Evolutionary conservation across 1,140 invertebrate species (phyloP), one percentile per base, ranked within the genome.

Genomic region (Drosophila paulistorum): DNA sequence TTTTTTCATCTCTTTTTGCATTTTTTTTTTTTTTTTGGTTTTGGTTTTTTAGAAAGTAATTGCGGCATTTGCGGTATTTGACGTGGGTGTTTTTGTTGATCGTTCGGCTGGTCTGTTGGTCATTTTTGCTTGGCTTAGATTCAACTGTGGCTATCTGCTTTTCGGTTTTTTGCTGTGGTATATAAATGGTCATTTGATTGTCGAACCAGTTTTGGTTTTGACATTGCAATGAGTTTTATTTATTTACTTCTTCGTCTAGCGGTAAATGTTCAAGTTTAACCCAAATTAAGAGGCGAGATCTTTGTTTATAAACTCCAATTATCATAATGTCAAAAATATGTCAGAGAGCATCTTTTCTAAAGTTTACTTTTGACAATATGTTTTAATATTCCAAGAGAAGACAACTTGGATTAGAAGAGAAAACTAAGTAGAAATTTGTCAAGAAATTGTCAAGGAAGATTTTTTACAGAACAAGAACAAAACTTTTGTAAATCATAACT

Each of bases 171-270:
- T 65, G 69, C 73, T 79, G 17, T 51, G 45, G 51, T 69, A 30
- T 89, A 87, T 83, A 87, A 87, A 87, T 87, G 83, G 84, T 72
- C 73, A 89, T 87, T 87, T 87, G 84, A 89, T 89, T 89, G 73
- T 64, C 68, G 65, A 87, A 89, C 83, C 73, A 62, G 83, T 87
- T 87, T 68, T 5, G 26, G 7, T 1, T 23, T 26, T 65, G 66
- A 45, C 67, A 39, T 68, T 41, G 3, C 42, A 54, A 68, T 81
- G 69, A 82, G 73, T 75, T 75, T 66, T 71, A 71, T 65, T 70
- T 65, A 48, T 30, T 66, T 71, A 71, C 59, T 70, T 65, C 6
- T 58, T 30, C 54, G 26, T 54, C n/a, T 54, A 37, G 42, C 71
- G 42, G 71, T 72, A 48, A 67, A 39, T 23, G 55, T 17, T 48